Evolutionary conservation across 2,797 vertebrate genomes (phyloP).

Genomic region (Tenualosa ilisha): DNA sequence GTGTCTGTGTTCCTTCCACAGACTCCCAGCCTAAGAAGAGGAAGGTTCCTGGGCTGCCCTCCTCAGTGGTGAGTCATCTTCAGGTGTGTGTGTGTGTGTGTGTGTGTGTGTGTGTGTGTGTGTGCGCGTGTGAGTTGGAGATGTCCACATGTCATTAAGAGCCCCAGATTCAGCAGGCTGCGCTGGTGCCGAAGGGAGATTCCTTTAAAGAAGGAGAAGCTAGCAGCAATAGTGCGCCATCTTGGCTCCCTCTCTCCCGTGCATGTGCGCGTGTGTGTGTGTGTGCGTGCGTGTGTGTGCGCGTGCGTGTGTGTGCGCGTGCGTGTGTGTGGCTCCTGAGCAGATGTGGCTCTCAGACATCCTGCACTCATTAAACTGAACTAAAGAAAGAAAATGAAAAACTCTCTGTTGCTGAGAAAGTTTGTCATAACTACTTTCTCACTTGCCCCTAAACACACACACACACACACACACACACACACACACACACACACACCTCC

Average conservation of each 20-base stretch:
- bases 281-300: no score
- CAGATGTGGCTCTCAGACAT: neutral
- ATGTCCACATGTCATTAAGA: no score
- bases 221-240: neutral
- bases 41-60: constrained; percentile 94
- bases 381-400: neutral
- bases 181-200: neutral
- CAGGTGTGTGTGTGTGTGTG: neutral
- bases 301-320: no score
- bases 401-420: neutral
- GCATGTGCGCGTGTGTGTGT: no score
- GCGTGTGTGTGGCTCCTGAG: neutral
- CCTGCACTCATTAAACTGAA: neutral
- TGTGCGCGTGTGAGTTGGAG: neutral
- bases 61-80: constrained; percentile 76
- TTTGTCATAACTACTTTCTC: neutral
- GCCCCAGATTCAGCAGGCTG: no score
- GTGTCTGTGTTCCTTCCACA: constrained; percentile 55
- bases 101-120: constrained; percentile 34
- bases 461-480: constrained; percentile 25
- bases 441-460: constrained; percentile 12
- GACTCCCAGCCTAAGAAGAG: constrained; percentile 94
- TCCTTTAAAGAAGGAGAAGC: no score
- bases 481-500: neutral
- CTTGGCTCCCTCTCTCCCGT: neutral